These are phyloP conservation scores for Piscicola geometra DNA, from an alignment of 2,888 invertebrate genomes.

Conservation along the genomic window DNA sequence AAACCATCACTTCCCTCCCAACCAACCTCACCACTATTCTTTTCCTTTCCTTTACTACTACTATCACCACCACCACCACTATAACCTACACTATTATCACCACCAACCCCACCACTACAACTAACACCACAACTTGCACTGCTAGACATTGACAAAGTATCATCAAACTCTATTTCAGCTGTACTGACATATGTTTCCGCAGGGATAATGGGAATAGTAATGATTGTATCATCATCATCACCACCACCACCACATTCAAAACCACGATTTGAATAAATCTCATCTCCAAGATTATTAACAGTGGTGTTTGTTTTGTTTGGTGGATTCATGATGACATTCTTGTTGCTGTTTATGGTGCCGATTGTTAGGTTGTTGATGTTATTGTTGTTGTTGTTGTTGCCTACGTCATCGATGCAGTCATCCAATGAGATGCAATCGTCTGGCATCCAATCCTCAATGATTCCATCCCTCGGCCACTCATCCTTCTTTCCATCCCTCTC, in stretches of 20 bases:
- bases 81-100: too few species aligned
- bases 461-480: background rate
- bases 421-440: background rate
- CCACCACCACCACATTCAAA: too few species aligned
- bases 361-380: background rate
- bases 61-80: background rate
- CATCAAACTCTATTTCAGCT: background rate
- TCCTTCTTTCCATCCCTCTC: background rate
- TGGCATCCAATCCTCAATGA: conserved; percentile 1
- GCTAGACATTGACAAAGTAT: background rate
- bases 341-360: background rate
- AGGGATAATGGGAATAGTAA: background rate
- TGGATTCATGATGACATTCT: background rate
- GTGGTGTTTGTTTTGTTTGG: background rate
- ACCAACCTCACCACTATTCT: background rate
- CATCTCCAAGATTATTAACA: background rate
- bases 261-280: background rate
- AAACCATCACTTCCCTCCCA: background rate
- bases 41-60: background rate
- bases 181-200: background rate
- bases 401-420: too few species aligned
- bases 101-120: too few species aligned
- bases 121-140: background rate
- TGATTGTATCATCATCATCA: too few species aligned
- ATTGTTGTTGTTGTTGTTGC: background rate